These are phyloP conservation scores for Sus cebifrons DNA, from an alignment of 2,797 vertebrate species.

Conservation along the genomic window DNA sequence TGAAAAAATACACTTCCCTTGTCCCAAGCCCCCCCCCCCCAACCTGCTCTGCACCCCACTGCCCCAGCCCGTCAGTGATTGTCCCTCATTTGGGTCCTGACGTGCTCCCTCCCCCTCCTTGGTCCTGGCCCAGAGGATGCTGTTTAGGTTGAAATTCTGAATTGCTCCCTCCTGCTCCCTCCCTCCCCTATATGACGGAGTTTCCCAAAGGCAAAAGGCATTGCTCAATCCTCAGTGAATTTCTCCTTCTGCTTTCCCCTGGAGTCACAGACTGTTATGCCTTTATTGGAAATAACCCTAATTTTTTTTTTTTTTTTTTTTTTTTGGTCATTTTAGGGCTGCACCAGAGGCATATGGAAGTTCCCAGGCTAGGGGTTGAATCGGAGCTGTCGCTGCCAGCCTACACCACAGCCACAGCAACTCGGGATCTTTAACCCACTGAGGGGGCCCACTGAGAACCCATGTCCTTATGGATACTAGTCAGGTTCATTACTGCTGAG, in stretches of 20 bases:
- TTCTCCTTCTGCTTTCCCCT: background rate
- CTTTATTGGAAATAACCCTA: background rate
- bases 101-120: background rate
- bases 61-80: background rate
- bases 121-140: background rate
- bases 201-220: background rate
- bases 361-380: too few species aligned
- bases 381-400: too few species aligned
- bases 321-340: too few species aligned
- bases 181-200: background rate
- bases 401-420: too few species aligned
- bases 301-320: background rate
- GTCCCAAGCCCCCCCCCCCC: background rate
- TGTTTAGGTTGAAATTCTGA: background rate
- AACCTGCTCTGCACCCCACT: background rate
- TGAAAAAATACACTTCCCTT: constrained; percentile 4
- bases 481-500: too few species aligned
- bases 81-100: background rate
- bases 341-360: too few species aligned
- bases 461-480: too few species aligned
- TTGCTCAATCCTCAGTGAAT: background rate
- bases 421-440: too few species aligned
- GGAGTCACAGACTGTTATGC: background rate
- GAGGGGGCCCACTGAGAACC: too few species aligned
- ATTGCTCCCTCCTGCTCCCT: background rate